Evolutionary conservation across 2,113 vertebrate genomes (phyloP), one percentile per base, ranked within the genome.

Genomic region (Colossoma macropomum): DNA sequence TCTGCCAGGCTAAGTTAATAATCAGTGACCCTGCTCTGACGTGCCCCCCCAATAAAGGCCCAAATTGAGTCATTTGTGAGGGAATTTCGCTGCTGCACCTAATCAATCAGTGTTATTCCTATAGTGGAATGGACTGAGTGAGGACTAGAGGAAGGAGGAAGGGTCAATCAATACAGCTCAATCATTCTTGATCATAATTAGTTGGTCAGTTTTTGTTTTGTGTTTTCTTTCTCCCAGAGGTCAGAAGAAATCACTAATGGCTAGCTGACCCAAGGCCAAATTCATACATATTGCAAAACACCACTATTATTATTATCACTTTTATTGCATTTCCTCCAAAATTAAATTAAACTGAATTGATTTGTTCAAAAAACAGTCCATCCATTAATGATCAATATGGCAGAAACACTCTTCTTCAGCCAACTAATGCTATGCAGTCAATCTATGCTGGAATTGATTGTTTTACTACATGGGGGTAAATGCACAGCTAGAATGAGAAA

Each of bases 1-100:
- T 80, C 62, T 79, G 78, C 82, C 50, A n/a, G 56, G 74, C 25
- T 75, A 86, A 81, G 86, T 82, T 82, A 85, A 86, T 90, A 81
- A 83, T 70, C 76, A n/a, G 56, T 56, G 71, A 80, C 82, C 69
- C 56, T 83, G 68, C 86, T 86, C 83, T 65, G 71, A 81, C 77
- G 71, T 73, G 68, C 27, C 83, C 56, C 59, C 28, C n/a, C 83
- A 76, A 82, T 71, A 84, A 75, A 81, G 60, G 80, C 34, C 63
- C 28, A 79, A 87, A 90, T 88, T 88, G 65, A 88, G 85, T 85
- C 75, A 86, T 80, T 85, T 82, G 75, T 34, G 65, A 62, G 76
- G 86, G 80, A 84, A 85, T 85, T 85, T 74, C 81, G 77, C 41
- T 62, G 60, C 75, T 73, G 81, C 78, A 68, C 80, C 77, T 60